These are phyloP conservation scores for Mycalesis mineus DNA, from an alignment of 2,888 invertebrate genomes.

Conservation along the genomic window DNA sequence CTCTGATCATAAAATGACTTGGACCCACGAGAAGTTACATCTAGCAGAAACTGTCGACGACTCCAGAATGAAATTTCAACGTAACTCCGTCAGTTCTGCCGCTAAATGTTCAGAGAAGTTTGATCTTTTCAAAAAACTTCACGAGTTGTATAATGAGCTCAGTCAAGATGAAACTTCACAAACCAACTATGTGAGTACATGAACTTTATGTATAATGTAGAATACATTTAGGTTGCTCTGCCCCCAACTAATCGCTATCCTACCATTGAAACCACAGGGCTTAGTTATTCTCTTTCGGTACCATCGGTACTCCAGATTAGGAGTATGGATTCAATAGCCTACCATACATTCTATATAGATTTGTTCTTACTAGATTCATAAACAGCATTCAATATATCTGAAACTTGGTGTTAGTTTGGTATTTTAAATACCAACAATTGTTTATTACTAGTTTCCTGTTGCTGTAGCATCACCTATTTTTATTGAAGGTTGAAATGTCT, in stretches of 20 bases:
- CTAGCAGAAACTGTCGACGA: slow-evolving; percentile 72
- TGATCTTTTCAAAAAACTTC: slow-evolving; percentile 73
- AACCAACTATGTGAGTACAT: slow-evolving; percentile 64
- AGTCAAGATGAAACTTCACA: slow-evolving; percentile 69
- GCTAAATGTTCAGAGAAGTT: slow-evolving; percentile 63
- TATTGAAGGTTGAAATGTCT: no score
- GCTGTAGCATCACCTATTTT: no score
- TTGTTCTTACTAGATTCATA: no score
- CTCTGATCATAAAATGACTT: slow-evolving; percentile 75
- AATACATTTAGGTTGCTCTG: not conserved
- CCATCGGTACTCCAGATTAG: not conserved
- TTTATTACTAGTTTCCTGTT: no score
- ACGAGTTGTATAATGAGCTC: slow-evolving; percentile 70
- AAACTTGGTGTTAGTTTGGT: no score
- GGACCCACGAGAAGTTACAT: slow-evolving; percentile 74
- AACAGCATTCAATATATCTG: no score
- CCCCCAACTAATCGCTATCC: not conserved
- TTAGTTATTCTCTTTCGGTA: not conserved
- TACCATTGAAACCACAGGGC: no score
- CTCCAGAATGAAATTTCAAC: slow-evolving; percentile 69
- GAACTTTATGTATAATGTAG: slow-evolving; percentile 14
- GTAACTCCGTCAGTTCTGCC: slow-evolving; percentile 58
- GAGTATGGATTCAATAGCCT: not conserved
- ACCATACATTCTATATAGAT: no score
- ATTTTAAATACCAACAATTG: no score